phyloP scores from a whole-genome alignment of 1,140 invertebrate genomes.

The Zaprionus ornatus region DNA sequence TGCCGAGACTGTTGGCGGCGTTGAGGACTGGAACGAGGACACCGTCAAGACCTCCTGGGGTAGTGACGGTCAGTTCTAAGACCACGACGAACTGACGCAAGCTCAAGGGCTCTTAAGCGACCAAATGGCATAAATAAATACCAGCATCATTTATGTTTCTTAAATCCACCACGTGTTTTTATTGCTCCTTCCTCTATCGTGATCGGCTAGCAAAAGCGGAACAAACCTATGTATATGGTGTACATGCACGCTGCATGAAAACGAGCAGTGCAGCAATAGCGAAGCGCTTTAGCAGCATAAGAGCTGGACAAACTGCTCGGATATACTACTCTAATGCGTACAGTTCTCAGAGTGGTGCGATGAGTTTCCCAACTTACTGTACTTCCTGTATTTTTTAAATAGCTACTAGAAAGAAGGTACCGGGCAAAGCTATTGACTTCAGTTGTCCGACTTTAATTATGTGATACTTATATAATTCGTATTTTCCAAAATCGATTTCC shows the following conservation, averaged over 20 bases:
- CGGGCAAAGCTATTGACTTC: too few species aligned
- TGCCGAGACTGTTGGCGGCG: constrained; percentile 78
- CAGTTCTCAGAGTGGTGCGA: neutral
- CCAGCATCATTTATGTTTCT: constrained; percentile 55
- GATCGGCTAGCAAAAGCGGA: neutral
- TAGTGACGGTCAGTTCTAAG: constrained; percentile 82
- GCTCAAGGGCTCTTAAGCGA: constrained; percentile 18
- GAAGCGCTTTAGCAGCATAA: too few species aligned
- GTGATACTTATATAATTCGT: too few species aligned
- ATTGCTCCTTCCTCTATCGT: neutral
- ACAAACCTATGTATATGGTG: neutral
- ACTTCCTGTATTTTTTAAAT: neutral
- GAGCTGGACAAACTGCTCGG: neutral
- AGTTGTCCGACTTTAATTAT: too few species aligned
- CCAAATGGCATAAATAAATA: constrained; percentile 66
- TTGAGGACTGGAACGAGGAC: constrained; percentile 85
- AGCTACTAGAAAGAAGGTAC: neutral
- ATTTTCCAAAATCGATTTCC: too few species aligned
- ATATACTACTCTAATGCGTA: neutral
- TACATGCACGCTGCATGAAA: neutral
- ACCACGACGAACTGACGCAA: neutral
- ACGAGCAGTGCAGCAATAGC: constrained; percentile 5
- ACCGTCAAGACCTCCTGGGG: constrained; percentile 83
- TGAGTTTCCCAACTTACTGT: neutral
- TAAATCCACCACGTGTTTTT: constrained; percentile 19